These are phyloP conservation scores for Apis laboriosa DNA, from an alignment of 1,140 invertebrate genomes.

Conservation along the genomic window DNA sequence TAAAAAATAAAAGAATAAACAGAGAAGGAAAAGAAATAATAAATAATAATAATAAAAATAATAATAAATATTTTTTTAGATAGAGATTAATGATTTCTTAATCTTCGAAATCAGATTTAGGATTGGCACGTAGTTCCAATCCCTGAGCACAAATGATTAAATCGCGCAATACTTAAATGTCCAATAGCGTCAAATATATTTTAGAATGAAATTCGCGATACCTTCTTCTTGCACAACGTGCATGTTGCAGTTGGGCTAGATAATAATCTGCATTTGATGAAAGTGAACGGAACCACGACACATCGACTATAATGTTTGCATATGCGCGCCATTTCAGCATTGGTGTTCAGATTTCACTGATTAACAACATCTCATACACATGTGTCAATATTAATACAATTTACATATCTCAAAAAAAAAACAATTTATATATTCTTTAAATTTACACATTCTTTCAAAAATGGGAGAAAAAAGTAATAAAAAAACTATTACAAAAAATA, in stretches of 20 bases:
- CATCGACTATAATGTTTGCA: neutral
- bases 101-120: neutral
- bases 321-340: neutral
- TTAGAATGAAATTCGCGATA: constrained; percentile 45
- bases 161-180: constrained; percentile 16
- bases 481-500: too few relatives aligned
- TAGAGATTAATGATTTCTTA: neutral
- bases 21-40: neutral
- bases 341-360: too few relatives aligned
- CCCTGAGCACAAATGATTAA: neutral
- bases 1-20: neutral
- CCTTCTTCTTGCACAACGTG: constrained; percentile 62
- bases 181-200: constrained; percentile 1
- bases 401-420: too few relatives aligned
- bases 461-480: too few relatives aligned
- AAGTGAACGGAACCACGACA: constrained; percentile 66
- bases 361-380: too few relatives aligned
- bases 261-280: constrained; percentile 64
- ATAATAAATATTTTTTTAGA: too few relatives aligned
- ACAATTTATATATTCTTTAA: too few relatives aligned
- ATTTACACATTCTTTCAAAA: too few relatives aligned
- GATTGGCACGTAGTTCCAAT: neutral
- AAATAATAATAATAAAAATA: neutral
- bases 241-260: constrained; percentile 31
- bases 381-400: too few relatives aligned